Evolutionary conservation across 2,888 invertebrate species (phyloP), one percentile per base, ranked within the genome.

Genomic region (Clivina fossor): DNA sequence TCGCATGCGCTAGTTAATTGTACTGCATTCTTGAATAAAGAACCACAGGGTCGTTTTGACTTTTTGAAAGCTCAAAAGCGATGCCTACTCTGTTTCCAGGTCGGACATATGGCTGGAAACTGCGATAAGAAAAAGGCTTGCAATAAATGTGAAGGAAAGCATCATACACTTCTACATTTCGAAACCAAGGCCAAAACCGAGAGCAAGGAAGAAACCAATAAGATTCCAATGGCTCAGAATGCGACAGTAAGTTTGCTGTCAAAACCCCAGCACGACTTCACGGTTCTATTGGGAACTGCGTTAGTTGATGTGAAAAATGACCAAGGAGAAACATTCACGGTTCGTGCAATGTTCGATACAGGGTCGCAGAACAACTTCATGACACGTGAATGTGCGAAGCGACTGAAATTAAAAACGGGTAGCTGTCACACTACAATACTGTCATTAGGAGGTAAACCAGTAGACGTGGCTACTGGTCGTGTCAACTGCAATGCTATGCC

Each of bases 341-440:
- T 49, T 7, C 53, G 60, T 18, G 60, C 53, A 2, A 24, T 62
- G 30, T 18, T 64, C 3, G 62, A 63, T 54, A 57, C 59, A 46
- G 61, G 63, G 1, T 61, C 60, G 0, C 57, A 61, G 32, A 53
- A 59, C 2, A 56, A 59, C 2, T 62, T 61, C 47, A 26, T 63
- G 8, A 58, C 61, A 1, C 51, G 58, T 22, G 30, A 56, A 9
- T 16, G 57, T 7, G 60, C 41, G 2, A 58, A 60, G 35, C n/a
- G 16, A 5, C 24, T 63, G 1, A 38, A 44, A 15, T 30, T 60
- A 13, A 28, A 54, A 7, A 55, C 56, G 1, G 35, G 41, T 8
- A 49, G 46, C 15, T 35, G 55, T 18, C 18, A 41, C 7, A 33
- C 54, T 5, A 51, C 60, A 19, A 48, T 61, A 7, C 40, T 37